A percentile compares a stretch with the other conserved stretches of the same genome.
phyloP scores from a whole-genome alignment of 2,888 invertebrate genomes.

The Macrosiphum euphorbiae region DNA sequence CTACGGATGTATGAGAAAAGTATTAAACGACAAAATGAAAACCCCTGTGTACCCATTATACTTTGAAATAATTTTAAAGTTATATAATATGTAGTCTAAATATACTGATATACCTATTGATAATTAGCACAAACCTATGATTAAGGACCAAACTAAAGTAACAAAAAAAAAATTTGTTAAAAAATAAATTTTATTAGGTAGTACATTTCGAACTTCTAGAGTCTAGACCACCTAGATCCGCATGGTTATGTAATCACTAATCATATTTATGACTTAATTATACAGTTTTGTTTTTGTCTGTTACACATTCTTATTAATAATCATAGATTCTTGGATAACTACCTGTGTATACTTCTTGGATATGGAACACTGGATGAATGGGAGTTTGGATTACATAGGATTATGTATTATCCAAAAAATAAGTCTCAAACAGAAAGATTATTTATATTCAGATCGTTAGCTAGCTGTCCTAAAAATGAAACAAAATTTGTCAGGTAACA shows the following conservation, averaged over 20 bases:
- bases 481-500: slow-evolving; percentile 76
- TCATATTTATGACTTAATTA: not conserved
- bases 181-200: not conserved
- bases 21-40: no score
- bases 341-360: slow-evolving; percentile 85
- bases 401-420: slow-evolving; percentile 80
- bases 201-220: no score
- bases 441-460: slow-evolving; percentile 82
- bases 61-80: not conserved
- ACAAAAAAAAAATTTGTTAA: not conserved
- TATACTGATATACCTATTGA: not conserved
- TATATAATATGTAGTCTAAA: no score
- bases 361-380: slow-evolving; percentile 86
- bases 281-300: not conserved
- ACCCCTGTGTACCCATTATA: not conserved
- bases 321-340: slow-evolving; percentile 80
- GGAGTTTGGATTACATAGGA: slow-evolving; percentile 84
- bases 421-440: slow-evolving; percentile 83
- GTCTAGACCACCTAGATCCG: not conserved
- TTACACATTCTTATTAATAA: slow-evolving; percentile 7
- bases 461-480: slow-evolving; percentile 82
- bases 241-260: not conserved
- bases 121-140: not conserved
- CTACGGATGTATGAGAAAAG: not conserved
- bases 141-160: not conserved